Evolutionary conservation across 2,113 vertebrate species (phyloP), one percentile per base, ranked within the genome.

Genomic region (Cisticola juncidis): DNA sequence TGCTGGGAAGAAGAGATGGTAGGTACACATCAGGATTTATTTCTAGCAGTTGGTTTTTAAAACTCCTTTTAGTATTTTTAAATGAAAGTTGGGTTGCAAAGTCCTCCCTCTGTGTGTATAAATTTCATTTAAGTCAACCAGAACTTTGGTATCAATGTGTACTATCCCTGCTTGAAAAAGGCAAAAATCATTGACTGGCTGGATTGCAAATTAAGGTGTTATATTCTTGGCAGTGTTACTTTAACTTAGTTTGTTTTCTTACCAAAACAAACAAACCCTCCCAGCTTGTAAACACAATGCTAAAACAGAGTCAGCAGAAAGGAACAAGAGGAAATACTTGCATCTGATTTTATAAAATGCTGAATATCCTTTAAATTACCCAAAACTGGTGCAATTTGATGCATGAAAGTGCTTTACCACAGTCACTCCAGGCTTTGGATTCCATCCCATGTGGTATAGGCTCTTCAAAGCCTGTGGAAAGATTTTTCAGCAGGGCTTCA

Each of bases 401-500:
- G 47, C 29, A 15, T 68, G 9, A 47, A 5, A 80, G 23, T 51
- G 31, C 48, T 92, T 90, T 61, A 42, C 51, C 36, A 56, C 33
- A 64, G 42, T 40, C 14, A 36, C 28, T 57, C 26, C 61, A 68
- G 26, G 65, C 31, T 70, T 57, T 79, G 81, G 24, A 19, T 79
- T 95, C 61, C 61, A 38, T 47, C 65, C 73, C 40, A 8, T 50
- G 20, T 69, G 50, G 31, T 48, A 19, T 74, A 28, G 80, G 50
- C 47, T 90, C 35, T 88, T 81, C 73, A 89, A 86, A 90, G 56
- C 40, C 74, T 83, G 8, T 73, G 73, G 35, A 71, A 78, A 76
- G 33, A 51, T 90, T 97, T 97, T 93, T 86, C 81, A 76, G 47
- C 54, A 76, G 71, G 61, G 54, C 54, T 86, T 85, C 77, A 72